Evolutionary conservation across 2,797 vertebrate genomes (phyloP).

Genomic region (Lemur catta): DNA sequence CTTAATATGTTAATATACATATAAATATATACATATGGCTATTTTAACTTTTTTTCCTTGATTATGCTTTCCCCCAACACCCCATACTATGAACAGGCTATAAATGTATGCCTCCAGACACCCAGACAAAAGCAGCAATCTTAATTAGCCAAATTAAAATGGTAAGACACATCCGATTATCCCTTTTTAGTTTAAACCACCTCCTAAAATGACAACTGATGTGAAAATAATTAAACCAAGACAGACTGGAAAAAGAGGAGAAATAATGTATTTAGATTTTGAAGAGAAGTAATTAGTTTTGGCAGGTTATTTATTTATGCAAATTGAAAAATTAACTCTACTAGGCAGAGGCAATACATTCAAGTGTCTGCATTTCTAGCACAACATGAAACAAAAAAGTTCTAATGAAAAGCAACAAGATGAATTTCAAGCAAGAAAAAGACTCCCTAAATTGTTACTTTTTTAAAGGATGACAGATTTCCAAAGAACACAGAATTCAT

Average conservation of each 20-base stretch:
- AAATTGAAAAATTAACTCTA: slow-evolving; percentile 86
- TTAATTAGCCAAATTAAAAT: slow-evolving; percentile 86
- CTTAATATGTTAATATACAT: background rate
- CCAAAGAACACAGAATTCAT: slow-evolving; percentile 51
- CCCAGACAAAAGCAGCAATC: slow-evolving; percentile 77
- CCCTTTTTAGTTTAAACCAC: slow-evolving; percentile 81
- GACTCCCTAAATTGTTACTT: slow-evolving; percentile 47
- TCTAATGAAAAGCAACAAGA: slow-evolving; percentile 55
- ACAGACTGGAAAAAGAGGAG: slow-evolving; percentile 79
- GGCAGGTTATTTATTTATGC: slow-evolving; percentile 88
- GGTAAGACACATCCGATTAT: slow-evolving; percentile 80
- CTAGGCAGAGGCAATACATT: slow-evolving; percentile 66
- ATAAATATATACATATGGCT: background rate
- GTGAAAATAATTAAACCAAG: slow-evolving; percentile 86
- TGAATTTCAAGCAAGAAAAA: slow-evolving; percentile 65
- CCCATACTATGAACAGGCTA: slow-evolving; percentile 53
- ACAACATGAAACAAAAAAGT: slow-evolving; percentile 61
- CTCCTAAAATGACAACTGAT: slow-evolving; percentile 85
- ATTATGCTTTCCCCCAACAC: background rate
- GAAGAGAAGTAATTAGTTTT: slow-evolving; percentile 86
- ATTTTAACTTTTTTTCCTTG: slow-evolving; percentile 34
- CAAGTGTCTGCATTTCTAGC: slow-evolving; percentile 71
- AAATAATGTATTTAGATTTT: slow-evolving; percentile 84
- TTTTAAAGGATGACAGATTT: slow-evolving; percentile 45
- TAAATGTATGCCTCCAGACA: slow-evolving; percentile 72